A percentile compares a stretch with the other conserved stretches of the same genome.
Evolutionary conservation across 2,113 vertebrate genomes (phyloP).

Genomic region (Felis chaus): DNA sequence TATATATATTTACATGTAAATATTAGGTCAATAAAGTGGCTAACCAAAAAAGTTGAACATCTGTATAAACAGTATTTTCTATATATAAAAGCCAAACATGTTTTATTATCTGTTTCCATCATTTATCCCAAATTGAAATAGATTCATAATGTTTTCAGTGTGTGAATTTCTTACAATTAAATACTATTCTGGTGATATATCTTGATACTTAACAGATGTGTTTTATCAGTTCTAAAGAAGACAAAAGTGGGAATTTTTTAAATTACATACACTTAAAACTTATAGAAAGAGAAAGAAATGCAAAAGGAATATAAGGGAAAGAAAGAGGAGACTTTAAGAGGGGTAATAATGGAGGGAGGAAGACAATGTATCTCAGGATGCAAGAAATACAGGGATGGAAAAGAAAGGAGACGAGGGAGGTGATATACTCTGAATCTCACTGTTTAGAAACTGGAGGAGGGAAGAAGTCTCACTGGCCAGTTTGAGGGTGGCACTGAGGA

Average conservation of each 20-base stretch:
- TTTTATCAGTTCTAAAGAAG: constrained; percentile 3
- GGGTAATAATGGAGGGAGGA: neutral
- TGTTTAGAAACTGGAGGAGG: neutral
- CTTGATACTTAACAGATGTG: neutral
- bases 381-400: neutral
- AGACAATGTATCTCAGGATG: neutral
- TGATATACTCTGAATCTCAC: too few species aligned
- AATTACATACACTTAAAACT: neutral
- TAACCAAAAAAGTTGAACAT: neutral
- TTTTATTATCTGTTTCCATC: neutral
- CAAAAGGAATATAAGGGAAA: neutral
- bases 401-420: neutral
- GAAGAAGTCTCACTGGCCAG: neutral
- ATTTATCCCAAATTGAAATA: constrained; percentile 26
- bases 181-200: neutral
- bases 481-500: neutral
- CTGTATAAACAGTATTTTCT: neutral
- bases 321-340: neutral
- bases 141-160: neutral
- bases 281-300: neutral
- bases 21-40: neutral
- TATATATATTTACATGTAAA: neutral
- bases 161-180: neutral
- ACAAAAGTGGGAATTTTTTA: neutral
- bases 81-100: neutral